A percentile compares a stretch with the other conserved stretches of the same genome.
Evolutionary conservation across 2,113 vertebrate genomes (phyloP).

Genomic region (Salvelinus sp.): DNA sequence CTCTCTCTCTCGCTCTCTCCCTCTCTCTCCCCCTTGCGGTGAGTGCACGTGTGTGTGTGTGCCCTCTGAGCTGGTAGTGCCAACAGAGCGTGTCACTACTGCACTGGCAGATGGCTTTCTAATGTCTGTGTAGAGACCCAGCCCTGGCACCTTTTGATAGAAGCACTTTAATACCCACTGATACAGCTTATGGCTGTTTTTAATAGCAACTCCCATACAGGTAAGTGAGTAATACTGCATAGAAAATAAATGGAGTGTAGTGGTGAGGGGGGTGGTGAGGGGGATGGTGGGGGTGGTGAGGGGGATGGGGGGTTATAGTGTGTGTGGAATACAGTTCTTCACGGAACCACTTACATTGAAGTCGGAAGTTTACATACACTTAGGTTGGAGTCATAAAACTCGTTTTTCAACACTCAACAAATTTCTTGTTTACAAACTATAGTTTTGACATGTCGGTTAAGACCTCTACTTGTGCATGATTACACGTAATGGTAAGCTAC

Average conservation of each 20-base stretch:
- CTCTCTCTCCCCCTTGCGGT: neutral
- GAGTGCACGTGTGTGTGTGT: conserved; percentile 13
- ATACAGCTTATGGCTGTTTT: conserved; percentile 55
- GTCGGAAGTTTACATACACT: too few relatives aligned
- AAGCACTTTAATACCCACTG: conserved; percentile 61
- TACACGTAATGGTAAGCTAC: too few relatives aligned
- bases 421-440: too few relatives aligned
- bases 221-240: conserved; percentile 28
- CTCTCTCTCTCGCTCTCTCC: too few relatives aligned
- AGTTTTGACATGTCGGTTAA: too few relatives aligned
- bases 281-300: too few relatives aligned
- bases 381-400: too few relatives aligned
- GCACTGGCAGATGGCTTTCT: conserved; percentile 71
- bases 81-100: conserved; percentile 65
- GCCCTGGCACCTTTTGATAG: conserved; percentile 61
- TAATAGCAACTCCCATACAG: conserved; percentile 50
- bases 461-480: too few relatives aligned
- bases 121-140: conserved; percentile 47
- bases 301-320: fast-evolving
- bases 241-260: conserved; percentile 41
- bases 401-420: too few relatives aligned
- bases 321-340: too few relatives aligned
- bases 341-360: too few relatives aligned
- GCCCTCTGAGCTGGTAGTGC: conserved; percentile 53
- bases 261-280: too few relatives aligned